These are phyloP conservation scores for Galeopsomyia nigrocyanea DNA, from an alignment of 2,888 invertebrate genomes.

Conservation along the genomic window DNA sequence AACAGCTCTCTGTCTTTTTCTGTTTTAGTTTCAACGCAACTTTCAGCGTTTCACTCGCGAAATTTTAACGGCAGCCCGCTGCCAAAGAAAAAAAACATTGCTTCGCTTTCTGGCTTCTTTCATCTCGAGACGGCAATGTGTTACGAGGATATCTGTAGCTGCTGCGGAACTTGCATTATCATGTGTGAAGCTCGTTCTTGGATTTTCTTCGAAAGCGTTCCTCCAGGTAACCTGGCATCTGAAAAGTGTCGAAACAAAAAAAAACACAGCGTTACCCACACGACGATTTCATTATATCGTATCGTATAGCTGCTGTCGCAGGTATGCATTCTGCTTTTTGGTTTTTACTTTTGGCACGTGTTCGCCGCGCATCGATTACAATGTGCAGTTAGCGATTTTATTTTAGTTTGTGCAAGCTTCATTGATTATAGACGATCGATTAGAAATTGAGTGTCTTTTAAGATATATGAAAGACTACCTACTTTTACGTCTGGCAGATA, in stretches of 20 bases:
- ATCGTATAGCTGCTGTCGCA: not conserved
- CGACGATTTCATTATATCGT: slow-evolving; percentile 10
- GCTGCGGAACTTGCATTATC: slow-evolving; percentile 54
- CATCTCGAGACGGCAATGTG: slow-evolving; percentile 33
- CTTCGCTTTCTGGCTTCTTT: slow-evolving; percentile 14
- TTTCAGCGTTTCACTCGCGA: slow-evolving; percentile 18
- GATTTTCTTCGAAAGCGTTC: slow-evolving; percentile 71
- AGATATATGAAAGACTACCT: slow-evolving; percentile 24
- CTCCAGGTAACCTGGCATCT: slow-evolving; percentile 75
- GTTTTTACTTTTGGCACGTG: too few species aligned
- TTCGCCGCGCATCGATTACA: not conserved
- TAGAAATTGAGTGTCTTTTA: not conserved
- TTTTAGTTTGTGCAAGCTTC: slow-evolving; percentile 2
- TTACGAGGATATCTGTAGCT: slow-evolving; percentile 36
- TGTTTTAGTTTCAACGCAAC: slow-evolving; percentile 5
- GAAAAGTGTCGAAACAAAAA: slow-evolving; percentile 62
- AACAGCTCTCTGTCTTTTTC: too few species aligned
- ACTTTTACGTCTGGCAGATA: slow-evolving; percentile 31
- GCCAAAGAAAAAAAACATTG: slow-evolving; percentile 33
- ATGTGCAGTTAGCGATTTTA: not conserved
- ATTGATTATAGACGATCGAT: not conserved
- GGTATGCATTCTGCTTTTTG: not conserved
- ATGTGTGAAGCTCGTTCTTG: slow-evolving; percentile 61
- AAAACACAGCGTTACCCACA: slow-evolving; percentile 42
- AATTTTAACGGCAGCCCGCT: slow-evolving; percentile 37